Evolutionary conservation across 2,888 invertebrate species (phyloP).

Genomic region (Empis livida): DNA sequence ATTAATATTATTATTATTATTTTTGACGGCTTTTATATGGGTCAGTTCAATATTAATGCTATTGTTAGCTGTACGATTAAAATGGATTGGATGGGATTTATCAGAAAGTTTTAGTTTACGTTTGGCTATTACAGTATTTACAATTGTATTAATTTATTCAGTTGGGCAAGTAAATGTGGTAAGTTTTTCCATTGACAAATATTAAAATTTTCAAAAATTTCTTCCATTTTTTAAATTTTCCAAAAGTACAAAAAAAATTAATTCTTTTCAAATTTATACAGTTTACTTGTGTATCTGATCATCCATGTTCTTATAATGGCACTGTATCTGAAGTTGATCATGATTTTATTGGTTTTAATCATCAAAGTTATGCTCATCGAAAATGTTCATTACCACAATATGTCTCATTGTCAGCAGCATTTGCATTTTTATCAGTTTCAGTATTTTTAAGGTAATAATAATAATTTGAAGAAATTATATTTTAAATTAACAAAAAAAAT

Average conservation of each 20-base stretch:
- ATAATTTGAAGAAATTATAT: neutral
- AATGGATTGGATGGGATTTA: constrained; percentile 78
- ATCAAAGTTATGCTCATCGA: constrained; percentile 47
- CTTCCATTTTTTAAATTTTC: neutral
- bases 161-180: constrained; percentile 90
- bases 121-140: constrained; percentile 75
- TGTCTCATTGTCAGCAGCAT: constrained; percentile 69
- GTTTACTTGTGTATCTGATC: constrained; percentile 50
- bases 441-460: constrained; percentile 52
- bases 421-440: constrained; percentile 73
- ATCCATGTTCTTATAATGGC: constrained; percentile 29
- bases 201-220: too few species aligned
- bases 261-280: constrained; percentile 17
- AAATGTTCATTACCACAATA: constrained; percentile 79
- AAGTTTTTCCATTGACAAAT: constrained; percentile 22
- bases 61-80: constrained; percentile 65
- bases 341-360: constrained; percentile 19
- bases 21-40: constrained; percentile 84
- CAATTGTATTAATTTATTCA: constrained; percentile 73
- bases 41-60: constrained; percentile 75
- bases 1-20: constrained; percentile 66
- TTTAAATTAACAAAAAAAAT: neutral
- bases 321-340: constrained; percentile 19
- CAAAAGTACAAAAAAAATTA: too few species aligned
- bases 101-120: constrained; percentile 70